Evolutionary conservation across 2,797 vertebrate species (phyloP), one percentile per base, ranked within the genome.

Genomic region (Aulostomus chinensis): DNA sequence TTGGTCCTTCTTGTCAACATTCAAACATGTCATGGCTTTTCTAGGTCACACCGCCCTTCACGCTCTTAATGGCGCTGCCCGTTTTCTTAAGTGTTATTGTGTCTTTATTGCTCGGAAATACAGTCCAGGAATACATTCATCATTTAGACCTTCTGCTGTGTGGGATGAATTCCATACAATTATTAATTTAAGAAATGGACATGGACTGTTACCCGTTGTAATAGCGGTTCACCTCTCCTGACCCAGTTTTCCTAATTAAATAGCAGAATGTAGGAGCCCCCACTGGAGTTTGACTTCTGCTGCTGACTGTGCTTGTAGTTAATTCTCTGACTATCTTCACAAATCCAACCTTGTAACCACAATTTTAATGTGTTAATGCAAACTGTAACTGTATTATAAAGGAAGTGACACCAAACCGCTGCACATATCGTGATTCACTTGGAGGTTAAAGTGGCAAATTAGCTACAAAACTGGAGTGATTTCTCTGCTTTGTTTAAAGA

Each of bases 181-280:
- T 2, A 25, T 25, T 25, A 25, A 6, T 2, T 25, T 2, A 25
- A 2, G 4, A 4, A n/a, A n/a, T n/a, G 24, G 6, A 9, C 24
- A 4, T 12, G 1, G 16, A 45, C 21, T 24, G 30, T 46, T 49
- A 59, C 66, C 68, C 71, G 30, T 55, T 49, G 39, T 46, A 58
- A 48, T 56, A 65, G 51, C 61, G 68, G 41, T 54, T 79, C 34
- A 30, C 38, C 34, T 32, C 40, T 39, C 46, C 30, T 69, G 55
- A 56, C 51, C 47, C 51, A 53, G 6, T 58, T 64, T 57, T 42
- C 33, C 31, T 54, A 63, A 81, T 80, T 63, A 82, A 80, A 75
- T 60, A 65, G 52, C 16, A 38, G 51, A 66, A 58, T 66, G 40
- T 79, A 80, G 61, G 55, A 46, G 28, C 55, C 43, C 18, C 67